Percentiles rank a stretch among this genome's conserved stretches.
Evolutionary conservation across 1,140 invertebrate genomes (phyloP).

Genomic region (Campoletis sonorensis): DNA sequence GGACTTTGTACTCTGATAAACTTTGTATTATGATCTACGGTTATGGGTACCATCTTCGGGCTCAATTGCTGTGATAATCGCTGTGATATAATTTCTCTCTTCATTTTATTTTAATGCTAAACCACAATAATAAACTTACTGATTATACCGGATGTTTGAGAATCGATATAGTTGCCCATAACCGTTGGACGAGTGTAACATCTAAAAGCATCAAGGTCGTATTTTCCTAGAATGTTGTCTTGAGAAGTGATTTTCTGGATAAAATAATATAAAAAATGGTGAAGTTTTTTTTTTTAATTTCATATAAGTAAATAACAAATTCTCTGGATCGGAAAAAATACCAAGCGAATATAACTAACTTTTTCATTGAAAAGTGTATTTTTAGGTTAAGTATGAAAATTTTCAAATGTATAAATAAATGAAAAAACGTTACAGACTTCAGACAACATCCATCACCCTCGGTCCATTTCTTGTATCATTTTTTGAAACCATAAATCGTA

Average conservation of each 20-base stretch:
- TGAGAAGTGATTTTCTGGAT: too few relatives aligned
- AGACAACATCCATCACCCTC: not conserved
- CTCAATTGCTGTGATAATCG: conserved; percentile 25
- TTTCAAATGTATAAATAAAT: not conserved
- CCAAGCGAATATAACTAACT: too few relatives aligned
- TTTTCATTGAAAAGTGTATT: too few relatives aligned
- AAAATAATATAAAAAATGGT: too few relatives aligned
- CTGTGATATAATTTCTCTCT: not conserved
- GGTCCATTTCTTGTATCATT: not conserved
- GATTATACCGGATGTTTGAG: not conserved
- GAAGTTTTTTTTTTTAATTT: too few relatives aligned
- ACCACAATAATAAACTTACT: conserved; percentile 6
- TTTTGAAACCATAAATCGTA: not conserved
- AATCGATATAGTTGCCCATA: conserved; percentile 32
- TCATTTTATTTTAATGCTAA: conserved; percentile 27
- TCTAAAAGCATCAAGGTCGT: not conserved
- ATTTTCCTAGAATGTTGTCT: too few relatives aligned
- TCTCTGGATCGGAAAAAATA: too few relatives aligned
- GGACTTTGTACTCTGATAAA: conserved; percentile 49
- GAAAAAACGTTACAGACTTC: not conserved
- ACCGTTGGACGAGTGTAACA: not conserved
- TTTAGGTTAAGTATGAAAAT: not conserved
- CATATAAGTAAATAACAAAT: too few relatives aligned
- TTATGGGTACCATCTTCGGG: conserved; percentile 52
- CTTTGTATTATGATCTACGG: conserved; percentile 61